A percentile compares a stretch with the other conserved stretches of the same genome.
Conservation (phyloP, 2,113 vertebrate species). For the Asarcornis scutulata region DNA sequence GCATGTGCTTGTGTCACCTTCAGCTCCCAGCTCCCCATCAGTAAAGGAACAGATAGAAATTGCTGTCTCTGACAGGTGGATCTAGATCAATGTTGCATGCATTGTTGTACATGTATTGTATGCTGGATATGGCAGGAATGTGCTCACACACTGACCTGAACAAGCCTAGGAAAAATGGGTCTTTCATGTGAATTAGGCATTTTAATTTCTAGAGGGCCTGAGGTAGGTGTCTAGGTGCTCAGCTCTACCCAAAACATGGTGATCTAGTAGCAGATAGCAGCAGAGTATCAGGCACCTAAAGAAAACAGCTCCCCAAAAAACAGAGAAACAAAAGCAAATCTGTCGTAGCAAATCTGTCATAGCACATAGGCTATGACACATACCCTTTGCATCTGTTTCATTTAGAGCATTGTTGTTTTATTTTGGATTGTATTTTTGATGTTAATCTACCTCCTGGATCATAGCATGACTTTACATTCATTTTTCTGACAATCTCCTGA, state of each 20-base stretch:
- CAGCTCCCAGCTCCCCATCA: fast-evolving
- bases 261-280: background rate
- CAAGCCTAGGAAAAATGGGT: background rate
- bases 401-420: background rate
- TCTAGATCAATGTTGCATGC: background rate
- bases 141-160: background rate
- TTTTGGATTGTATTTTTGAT: background rate
- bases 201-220: background rate
- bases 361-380: background rate
- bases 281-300: background rate
- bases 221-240: background rate
- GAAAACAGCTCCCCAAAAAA: background rate
- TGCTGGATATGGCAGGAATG: background rate
- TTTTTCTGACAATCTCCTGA: background rate
- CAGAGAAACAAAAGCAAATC: background rate
- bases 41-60: background rate
- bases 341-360: background rate
- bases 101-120: too few relatives aligned
- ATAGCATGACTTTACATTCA: background rate
- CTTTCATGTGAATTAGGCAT: background rate
- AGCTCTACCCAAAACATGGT: background rate
- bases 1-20: background rate
- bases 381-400: background rate
- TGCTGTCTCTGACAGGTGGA: background rate
- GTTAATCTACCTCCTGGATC: background rate